Base-by-base conservation (phyloP, 2,888 invertebrate genomes). In the Gonocerus acuteangulatus region DNA sequence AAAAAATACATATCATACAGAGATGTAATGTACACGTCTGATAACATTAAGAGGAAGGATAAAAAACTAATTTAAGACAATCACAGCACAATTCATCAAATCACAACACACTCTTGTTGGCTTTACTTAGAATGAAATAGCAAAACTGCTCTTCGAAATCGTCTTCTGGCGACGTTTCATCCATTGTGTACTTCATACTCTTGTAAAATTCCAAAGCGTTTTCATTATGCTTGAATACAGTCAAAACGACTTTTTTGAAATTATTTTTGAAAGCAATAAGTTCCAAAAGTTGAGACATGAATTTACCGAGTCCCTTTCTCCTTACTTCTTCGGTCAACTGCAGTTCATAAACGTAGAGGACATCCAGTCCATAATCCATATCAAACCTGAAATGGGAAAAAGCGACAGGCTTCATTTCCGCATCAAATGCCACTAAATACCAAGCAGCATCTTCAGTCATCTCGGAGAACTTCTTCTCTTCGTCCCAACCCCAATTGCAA, bases 331-430 rank as follows among this genome's bases (percentile, higher is more conserved):
- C 74, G 71, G 86, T 86, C 68, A 94, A 78, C 74, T 95, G 94
- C 66, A 94, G 79, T 74, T 94, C 94, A 76, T 94, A 95, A 73
- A 88, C 87, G 73, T 89, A 90, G 6, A 90, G 73, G 4, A 89
- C 89, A 71, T 85, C 84, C 52, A 82, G 77, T 15, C 84, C 87
- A 72, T 82, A 82, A 72, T 91, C 90, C 75, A 89, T 78, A 72
- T 89, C 90, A 75, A 90, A 90, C 71, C 90, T 77, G 73, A 89
- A 90, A 75, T 91, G 89, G 58, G 84, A 82, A 74, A 88, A 89
- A 1, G 84, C 91, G 57, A 88, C 75, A 0, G 81, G 80, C 58
- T 74, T 72, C 6, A 74, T 74, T 19, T 74, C 70, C 32, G 75
- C 74, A 62, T 78, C 74, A 69, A 76, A 79, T 3, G 81, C 87